Evolutionary conservation across 1,140 invertebrate genomes (phyloP), one percentile per base, ranked within the genome.

Genomic region (Drosophila bocki): DNA sequence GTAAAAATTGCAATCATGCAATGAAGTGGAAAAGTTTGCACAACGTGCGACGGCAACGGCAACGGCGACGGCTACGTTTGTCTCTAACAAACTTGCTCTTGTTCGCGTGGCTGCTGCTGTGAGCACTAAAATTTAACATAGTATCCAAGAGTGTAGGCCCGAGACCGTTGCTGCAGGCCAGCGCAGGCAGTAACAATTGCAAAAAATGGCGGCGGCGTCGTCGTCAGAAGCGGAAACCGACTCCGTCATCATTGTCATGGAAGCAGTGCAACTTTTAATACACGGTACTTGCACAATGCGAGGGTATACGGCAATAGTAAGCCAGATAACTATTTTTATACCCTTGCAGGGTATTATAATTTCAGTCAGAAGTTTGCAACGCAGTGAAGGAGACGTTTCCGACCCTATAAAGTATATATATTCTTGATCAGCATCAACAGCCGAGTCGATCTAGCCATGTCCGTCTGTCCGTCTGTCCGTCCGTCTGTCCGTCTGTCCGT

Each of bases 221-320:
- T 33, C 77, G 64, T 78, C 81, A 83, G 67, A 56, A 57, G 51
- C 68, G 75, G 75, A 78, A 78, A 78, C 84, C 77, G 84, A 80
- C 74, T 85, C 77, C 85, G 80, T 80, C 84, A 86, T 90, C 80
- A 83, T 87, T 88, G 84, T 78, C 80, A 84, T 88, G 85, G 79
- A 78, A 70, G 53, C 76, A 53, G 75, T 71, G 75, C 58, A 78
- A 78, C 75, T 78, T 78, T 78, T 47, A 41, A 11, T 19, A 44
- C 47, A 32, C 37, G n/a, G 37, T 33, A 68, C 17, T 37, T 3
- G 32, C 8, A 12, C 12, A 12, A 9, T 3, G 6, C 32, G 7
- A 37, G 42, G 41, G 15, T 47, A 32, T 45, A 22, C n/a, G 13
- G 48, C 8, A 13, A 22, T 15, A 6, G 33, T 13, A 15, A 19